Base-by-base conservation (phyloP, 2,797 vertebrate species). In the Peromyscus aztecus region DNA sequence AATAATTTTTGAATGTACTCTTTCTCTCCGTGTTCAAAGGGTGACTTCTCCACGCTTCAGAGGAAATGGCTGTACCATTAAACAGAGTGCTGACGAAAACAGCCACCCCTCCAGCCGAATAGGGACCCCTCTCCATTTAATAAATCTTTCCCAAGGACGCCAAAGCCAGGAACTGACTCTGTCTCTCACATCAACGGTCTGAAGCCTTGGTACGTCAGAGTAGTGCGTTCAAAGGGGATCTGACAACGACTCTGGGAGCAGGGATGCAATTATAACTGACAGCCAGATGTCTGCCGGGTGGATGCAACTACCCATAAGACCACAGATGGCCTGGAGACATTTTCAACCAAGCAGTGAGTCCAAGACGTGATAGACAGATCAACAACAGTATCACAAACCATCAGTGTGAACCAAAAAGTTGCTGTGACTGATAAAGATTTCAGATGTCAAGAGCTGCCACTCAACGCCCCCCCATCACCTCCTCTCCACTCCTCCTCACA, bases 181-280 rank as follows among this genome's bases (percentile, higher is more conserved):
- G 97, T 97, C 97, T 98, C 97, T 98, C 94, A 96, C 97, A 96
- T 97, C 98, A 98, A 97, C 98, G 98, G 96, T 96, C 97, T 97
- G 95, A 98, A 99, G 98, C 98, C 98, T 98, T 98, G 98, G 97
- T 98, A 97, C 97, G 98, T 98, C 98, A 98, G 97, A 95, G 97
- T 82, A 96, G 92, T 55, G 34, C 1, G 88, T 99, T 99, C 98
- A 99, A 99, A 99, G 98, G 97, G 97, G 97, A 97, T 84, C 97
- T 99, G 98, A 98, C 98, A 99, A 98, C 99, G 99, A 98, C 99
- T 99, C 98, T 98, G 98, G 99, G 98, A 98, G 97, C 98, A 99
- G 98, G 97, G 99, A 98, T 98, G 97, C 99, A 99, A 99, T 99
- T 99, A 98, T 99, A 99, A 98, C 98, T 98, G 98, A 99, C 98